phyloP scores from a whole-genome alignment of 2,797 vertebrate species.

The Sebastes alutus region DNA sequence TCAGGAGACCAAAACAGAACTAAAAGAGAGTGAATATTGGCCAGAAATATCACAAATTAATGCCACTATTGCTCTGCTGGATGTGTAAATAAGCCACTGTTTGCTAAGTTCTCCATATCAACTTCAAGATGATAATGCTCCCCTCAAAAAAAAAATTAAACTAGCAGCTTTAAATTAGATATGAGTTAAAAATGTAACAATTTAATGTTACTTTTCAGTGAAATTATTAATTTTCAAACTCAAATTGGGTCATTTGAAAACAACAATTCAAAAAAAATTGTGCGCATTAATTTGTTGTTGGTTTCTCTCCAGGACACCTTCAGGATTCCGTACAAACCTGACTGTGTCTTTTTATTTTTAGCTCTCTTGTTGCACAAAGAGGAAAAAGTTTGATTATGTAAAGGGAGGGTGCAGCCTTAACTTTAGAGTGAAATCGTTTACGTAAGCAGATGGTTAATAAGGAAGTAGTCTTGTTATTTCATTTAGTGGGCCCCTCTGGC shows the following conservation, averaged over 20 bases:
- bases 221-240: background rate
- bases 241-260: background rate
- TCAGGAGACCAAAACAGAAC: background rate
- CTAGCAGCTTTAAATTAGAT: background rate
- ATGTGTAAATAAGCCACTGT: background rate
- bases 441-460: background rate
- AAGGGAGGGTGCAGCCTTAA: background rate
- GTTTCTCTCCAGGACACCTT: too few relatives aligned
- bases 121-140: too few relatives aligned
- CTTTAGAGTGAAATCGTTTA: background rate
- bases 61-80: background rate
- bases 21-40: background rate
- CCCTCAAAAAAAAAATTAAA: background rate
- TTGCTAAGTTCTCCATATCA: background rate
- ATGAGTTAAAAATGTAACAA: background rate
- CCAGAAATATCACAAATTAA: rapidly evolving
- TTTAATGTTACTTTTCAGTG: too few relatives aligned
- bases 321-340: too few relatives aligned
- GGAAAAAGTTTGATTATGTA: background rate
- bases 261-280: background rate
- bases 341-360: background rate
- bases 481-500: background rate
- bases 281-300: background rate
- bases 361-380: background rate
- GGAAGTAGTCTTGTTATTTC: background rate